These are phyloP conservation scores for Semicossyphus pulcher DNA, from an alignment of 2,113 vertebrate species.

Conservation along the genomic window DNA sequence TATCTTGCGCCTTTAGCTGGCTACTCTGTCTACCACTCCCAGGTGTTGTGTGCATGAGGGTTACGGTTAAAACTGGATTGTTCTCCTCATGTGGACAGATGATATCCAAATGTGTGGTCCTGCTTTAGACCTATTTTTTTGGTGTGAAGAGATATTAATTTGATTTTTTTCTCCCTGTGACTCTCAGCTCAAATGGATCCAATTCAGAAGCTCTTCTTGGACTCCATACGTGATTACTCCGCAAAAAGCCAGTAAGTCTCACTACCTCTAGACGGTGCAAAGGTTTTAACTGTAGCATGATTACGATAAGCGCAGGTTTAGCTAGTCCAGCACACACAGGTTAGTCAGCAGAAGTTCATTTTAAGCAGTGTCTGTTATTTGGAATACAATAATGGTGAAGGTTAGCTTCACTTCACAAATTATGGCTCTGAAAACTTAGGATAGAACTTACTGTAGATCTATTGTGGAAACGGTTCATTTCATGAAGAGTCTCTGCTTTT, in stretches of 20 bases:
- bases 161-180: conserved; percentile 32
- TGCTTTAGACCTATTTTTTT: not conserved
- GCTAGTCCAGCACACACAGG: no score
- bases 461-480: no score
- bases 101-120: not conserved
- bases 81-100: not conserved
- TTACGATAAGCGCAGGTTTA: no score
- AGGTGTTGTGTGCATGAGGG: conserved; percentile 52
- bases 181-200: conserved; percentile 87
- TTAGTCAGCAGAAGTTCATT: no score
- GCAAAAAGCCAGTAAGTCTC: conserved; percentile 88
- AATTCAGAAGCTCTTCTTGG: conserved; percentile 93
- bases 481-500: no score
- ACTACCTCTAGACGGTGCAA: no score
- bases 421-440: no score
- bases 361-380: no score
- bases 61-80: conserved; percentile 15
- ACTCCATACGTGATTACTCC: conserved; percentile 91
- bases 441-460: no score
- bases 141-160: not conserved
- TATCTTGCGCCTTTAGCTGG: not conserved
- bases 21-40: conserved; percentile 7
- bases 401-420: no score
- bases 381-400: no score
- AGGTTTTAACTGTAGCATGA: no score